These are phyloP conservation scores for Helogale parvula DNA, from an alignment of 2,113 vertebrate species.

Conservation along the genomic window DNA sequence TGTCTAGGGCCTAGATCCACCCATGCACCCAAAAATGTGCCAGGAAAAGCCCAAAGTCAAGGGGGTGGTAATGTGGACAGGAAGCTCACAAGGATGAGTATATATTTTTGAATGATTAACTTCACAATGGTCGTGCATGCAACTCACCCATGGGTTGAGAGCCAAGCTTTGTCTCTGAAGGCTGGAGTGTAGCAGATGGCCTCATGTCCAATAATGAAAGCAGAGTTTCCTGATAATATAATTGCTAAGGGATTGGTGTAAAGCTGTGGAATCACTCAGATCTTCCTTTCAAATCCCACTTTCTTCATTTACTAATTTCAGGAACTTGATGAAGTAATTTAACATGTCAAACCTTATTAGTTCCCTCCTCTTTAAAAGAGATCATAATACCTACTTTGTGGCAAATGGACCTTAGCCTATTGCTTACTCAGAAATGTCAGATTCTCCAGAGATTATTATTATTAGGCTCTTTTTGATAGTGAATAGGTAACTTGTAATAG, in stretches of 20 bases:
- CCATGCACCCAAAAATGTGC: neutral
- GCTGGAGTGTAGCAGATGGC: neutral
- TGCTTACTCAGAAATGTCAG: neutral
- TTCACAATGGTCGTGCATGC: accelerated
- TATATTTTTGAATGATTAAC: neutral
- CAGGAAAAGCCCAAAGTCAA: neutral
- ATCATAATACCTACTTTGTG: neutral
- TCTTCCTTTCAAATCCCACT: neutral
- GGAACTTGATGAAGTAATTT: neutral
- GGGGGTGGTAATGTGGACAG: neutral
- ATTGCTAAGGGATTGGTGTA: neutral
- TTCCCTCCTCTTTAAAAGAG: conserved; percentile 3
- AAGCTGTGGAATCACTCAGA: neutral
- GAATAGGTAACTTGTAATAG: neutral
- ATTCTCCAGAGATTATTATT: neutral
- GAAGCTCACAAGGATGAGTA: neutral
- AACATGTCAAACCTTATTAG: neutral
- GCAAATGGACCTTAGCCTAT: neutral
- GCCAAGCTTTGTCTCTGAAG: neutral
- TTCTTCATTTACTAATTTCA: neutral
- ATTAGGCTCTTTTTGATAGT: neutral
- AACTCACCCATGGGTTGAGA: neutral
- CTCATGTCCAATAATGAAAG: neutral
- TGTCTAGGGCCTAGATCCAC: neutral
- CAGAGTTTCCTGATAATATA: neutral